Evolutionary conservation across 1,140 invertebrate genomes (phyloP).

Genomic region (Drosophila sturtevanti): DNA sequence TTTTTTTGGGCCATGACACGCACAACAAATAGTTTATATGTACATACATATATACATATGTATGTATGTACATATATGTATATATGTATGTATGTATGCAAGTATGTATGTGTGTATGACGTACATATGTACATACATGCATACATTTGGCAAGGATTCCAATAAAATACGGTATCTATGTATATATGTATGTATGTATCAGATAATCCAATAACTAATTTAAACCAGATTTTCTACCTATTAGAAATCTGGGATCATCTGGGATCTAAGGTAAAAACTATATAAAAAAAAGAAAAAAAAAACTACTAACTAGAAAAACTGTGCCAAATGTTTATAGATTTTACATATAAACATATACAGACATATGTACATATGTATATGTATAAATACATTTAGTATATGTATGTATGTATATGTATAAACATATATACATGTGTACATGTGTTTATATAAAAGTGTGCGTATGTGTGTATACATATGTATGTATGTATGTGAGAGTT

Average conservation of each 20-base stretch:
- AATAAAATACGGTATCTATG: conserved; percentile 5
- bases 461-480: conserved; percentile 27
- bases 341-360: not conserved
- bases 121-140: not conserved
- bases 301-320: conserved; percentile 49
- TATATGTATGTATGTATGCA: not conserved
- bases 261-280: conserved; percentile 31
- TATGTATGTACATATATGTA: not conserved
- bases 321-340: conserved; percentile 53
- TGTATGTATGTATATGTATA: conserved; percentile 1
- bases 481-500: not conserved
- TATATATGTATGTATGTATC: conserved; percentile 16
- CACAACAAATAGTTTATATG: not conserved
- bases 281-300: conserved; percentile 22
- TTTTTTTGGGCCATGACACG: conserved; percentile 6
- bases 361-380: not conserved
- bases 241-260: conserved; percentile 44
- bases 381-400: not conserved
- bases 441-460: not conserved
- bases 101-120: too few relatives aligned
- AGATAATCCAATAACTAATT: conserved; percentile 39
- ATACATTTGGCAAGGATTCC: not conserved
- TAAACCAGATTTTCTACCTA: conserved; percentile 15
- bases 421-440: conserved; percentile 20
- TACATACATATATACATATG: not conserved